These are phyloP conservation scores for Temnothorax longispinosus DNA, from an alignment of 1,140 invertebrate species.

Conservation along the genomic window DNA sequence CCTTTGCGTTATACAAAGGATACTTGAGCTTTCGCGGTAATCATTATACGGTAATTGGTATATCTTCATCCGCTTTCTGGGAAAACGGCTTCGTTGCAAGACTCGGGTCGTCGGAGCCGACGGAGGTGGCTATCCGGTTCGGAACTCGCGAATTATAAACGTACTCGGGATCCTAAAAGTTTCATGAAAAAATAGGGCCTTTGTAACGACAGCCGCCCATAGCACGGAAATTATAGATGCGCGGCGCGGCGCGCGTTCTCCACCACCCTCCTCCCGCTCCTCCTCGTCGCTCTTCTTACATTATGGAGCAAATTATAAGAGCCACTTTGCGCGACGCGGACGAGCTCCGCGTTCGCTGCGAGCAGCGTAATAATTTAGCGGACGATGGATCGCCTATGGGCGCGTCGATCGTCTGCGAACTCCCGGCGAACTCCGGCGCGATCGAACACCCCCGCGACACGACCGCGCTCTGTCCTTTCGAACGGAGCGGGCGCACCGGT, in stretches of 20 bases:
- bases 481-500: background rate
- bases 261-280: background rate
- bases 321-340: conserved; percentile 31
- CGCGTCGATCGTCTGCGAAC: conserved; percentile 30
- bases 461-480: conserved; percentile 1
- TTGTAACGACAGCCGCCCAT: conserved; percentile 23
- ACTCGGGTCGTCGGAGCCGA: background rate
- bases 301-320: conserved; percentile 58
- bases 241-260: background rate
- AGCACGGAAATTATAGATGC: conserved; percentile 54
- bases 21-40: conserved; percentile 7
- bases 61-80: background rate
- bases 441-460: conserved; percentile 37
- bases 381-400: conserved; percentile 39
- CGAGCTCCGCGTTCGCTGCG: background rate
- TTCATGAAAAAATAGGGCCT: conserved; percentile 56
- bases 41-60: conserved; percentile 29
- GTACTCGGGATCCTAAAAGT: conserved; percentile 43
- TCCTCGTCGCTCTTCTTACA: conserved; percentile 45
- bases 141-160: conserved; percentile 36
- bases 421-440: background rate
- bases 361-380: conserved; percentile 54
- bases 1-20: conserved; percentile 28
- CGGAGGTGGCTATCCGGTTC: background rate
- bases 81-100: background rate